Base-by-base conservation (phyloP, 1,140 invertebrate species). In the Drosophila sulfurigaster region DNA sequence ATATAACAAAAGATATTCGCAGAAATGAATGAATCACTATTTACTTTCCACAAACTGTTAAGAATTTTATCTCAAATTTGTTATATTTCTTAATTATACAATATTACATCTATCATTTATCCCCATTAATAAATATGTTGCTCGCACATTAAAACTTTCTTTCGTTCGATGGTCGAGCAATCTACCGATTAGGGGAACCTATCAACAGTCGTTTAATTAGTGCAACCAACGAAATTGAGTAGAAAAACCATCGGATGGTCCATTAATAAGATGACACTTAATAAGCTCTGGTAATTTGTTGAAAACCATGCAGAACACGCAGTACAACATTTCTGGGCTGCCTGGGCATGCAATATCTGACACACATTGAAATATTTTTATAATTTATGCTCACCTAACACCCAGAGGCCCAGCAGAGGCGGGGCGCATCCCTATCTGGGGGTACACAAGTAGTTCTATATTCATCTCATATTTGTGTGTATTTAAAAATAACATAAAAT, bases 301-400 rank as follows among this genome's bases (percentile, higher is more conserved):
- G 20, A 62, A 68, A 78, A 81, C 51, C 65, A 72, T 64, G 73
- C 69, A 20, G 60, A 88, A 85, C 80, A 70, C 49, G 13, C 30
- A 15, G n/a, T 49, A 67, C 67, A 70, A 66, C 83, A 88, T 88
- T 88, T 79, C 79, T 82, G 63, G 49, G 69, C 78, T 85, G 88
- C 76, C 85, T 75, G 58, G 68, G 79, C 85, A 73, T 57, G 76
- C 58, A 81, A 77, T 82, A 73, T 89, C 72, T 91, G 82, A 91
- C 87, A 91, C 52, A 81, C 75, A 87, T 82, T 86, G 68, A 75
- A 90, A 85, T 89, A 81, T 89, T 90, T 90, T 81, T 90, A 89
- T 90, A 90, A 90, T 90, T 90, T 89, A 89, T 89, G 81, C 75
- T 63, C 59, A 90, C 85, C 78, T 89, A 81, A 57, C 15, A 10